Evolutionary conservation across 2,888 invertebrate genomes (phyloP).

Genomic region (Acanthosoma haemorrhoidale): DNA sequence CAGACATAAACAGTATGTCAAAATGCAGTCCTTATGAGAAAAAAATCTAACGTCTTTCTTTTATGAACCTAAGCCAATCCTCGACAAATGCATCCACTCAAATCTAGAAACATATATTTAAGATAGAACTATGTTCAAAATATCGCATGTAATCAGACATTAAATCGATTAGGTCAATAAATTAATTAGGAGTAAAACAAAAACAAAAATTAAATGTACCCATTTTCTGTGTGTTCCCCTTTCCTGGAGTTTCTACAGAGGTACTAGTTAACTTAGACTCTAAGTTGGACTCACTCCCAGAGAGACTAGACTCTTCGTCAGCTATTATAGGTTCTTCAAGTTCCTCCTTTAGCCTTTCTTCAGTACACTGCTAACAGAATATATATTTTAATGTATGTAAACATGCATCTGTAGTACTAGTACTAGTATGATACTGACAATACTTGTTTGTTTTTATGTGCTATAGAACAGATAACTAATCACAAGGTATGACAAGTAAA

Average conservation of each 20-base stretch:
- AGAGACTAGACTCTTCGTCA: constrained; percentile 48
- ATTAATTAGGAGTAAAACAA: constrained; percentile 37
- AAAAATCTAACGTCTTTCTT: no score
- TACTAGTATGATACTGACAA: no score
- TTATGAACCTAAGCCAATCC: no score
- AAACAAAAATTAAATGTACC: constrained; percentile 31
- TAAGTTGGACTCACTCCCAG: constrained; percentile 45
- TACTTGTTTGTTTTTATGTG: no score
- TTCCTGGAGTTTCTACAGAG: constrained; percentile 35
- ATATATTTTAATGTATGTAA: neutral
- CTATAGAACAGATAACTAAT: neutral
- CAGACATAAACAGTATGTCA: no score
- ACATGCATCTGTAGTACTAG: no score
- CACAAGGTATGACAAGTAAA: neutral
- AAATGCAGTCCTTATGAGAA: no score
- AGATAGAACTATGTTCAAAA: no score
- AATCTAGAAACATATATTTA: no score
- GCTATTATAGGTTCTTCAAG: constrained; percentile 41
- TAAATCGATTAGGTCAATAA: no score
- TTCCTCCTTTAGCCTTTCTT: constrained; percentile 38
- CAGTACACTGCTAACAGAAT: constrained; percentile 7
- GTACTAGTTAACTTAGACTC: constrained; percentile 36
- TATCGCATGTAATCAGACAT: no score
- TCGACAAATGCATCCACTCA: no score
- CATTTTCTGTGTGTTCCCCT: constrained; percentile 37